phyloP scores from a whole-genome alignment of 2,888 invertebrate genomes.

The Helleia helle region DNA sequence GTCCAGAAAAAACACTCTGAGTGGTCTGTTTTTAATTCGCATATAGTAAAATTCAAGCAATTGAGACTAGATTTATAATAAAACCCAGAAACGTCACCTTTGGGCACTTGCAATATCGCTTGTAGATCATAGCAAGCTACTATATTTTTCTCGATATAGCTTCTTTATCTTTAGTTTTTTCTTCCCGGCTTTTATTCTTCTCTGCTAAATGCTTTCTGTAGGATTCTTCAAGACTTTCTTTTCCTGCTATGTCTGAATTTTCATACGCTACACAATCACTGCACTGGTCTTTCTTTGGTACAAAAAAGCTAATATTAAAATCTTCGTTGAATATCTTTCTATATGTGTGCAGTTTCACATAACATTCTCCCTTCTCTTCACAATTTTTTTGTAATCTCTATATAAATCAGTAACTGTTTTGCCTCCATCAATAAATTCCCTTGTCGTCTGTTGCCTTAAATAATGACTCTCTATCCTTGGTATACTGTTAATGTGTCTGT shows the following conservation, averaged over 20 bases:
- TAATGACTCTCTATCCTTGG: not conserved
- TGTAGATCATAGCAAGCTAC: not conserved
- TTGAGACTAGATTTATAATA: not conserved
- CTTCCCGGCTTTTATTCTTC: too few relatives aligned
- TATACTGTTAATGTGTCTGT: not conserved
- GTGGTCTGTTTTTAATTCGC: not conserved
- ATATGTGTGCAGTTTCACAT: not conserved
- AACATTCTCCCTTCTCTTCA: too few relatives aligned
- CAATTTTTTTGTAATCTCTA: not conserved
- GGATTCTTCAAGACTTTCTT: not conserved
- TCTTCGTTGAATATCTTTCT: not conserved
- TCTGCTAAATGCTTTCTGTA: not conserved
- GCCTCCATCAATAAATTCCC: not conserved
- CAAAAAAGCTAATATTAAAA: not conserved
- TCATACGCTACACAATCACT: not conserved
- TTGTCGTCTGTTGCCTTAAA: not conserved
- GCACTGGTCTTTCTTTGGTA: not conserved
- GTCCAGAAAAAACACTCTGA: too few relatives aligned
- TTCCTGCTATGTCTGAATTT: not conserved
- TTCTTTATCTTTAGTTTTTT: too few relatives aligned
- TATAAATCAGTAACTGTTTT: not conserved
- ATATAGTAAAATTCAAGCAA: not conserved
- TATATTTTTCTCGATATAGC: too few relatives aligned
- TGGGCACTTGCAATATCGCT: not conserved
- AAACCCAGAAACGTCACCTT: not conserved